Evolutionary conservation across 2,113 vertebrate species (phyloP), one percentile per base, ranked within the genome.

Genomic region (Marmota flaviventris): DNA sequence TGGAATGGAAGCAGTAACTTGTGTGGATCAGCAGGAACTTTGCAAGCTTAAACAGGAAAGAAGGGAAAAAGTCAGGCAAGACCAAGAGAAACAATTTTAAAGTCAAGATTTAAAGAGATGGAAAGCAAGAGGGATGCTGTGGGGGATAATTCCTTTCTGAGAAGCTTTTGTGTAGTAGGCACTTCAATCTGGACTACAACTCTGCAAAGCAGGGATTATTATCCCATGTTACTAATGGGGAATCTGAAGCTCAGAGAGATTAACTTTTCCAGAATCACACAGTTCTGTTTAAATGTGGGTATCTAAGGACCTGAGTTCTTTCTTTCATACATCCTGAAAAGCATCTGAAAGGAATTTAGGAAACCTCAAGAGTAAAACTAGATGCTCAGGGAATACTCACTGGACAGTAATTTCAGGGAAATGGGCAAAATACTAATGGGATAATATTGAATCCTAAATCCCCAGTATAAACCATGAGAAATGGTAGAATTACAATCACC

Each of bases 271-370:
- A 76, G 29, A 91, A 85, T 69, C 72, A 32, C n/a, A 51, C 16
- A 29, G 8, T 39, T 48, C 91, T 76, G 11, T 45, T 94, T 84
- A 91, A 93, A 93, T 24, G 29, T 32, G 65, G 34, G 53, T 87
- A 79, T 95, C 76, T n/a, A 95, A 81, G 63, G 67, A 75, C n/a
- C 79, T 89, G 37, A 51, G 16, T 53, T 90, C 70, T 94, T 76
- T 93, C 37, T 93, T 95, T 90, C n/a, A 86, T 2, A 20, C 1
- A 70, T 12, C 17, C 22, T 75, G 22, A 65, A 39, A 93, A 69
- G 67, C 58, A 42, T 67, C 45, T 48, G 34, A 65, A 84, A 63
- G 20, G 42, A 91, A 51, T 20, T 85, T 70, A 22, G 53, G 37
- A 73, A 78, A 32, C 70, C 3, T 65, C 25, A 37, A 86, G 58